Evolutionary conservation across 2,797 vertebrate genomes (phyloP).

Genomic region (Phyllotis vaccarum): DNA sequence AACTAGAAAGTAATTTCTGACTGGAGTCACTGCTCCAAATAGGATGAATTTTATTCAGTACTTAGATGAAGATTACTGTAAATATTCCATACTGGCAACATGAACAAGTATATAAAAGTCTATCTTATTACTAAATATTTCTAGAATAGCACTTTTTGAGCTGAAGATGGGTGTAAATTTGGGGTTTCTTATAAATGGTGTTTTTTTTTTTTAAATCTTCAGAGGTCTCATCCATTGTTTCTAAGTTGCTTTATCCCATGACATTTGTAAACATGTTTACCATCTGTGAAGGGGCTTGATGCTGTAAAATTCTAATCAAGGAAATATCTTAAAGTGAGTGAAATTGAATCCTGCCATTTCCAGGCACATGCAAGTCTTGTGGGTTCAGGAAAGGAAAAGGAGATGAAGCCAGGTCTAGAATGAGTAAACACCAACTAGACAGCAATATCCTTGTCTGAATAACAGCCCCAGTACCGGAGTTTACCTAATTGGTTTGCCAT

Average conservation of each 20-base stretch:
- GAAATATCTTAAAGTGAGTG: conserved; percentile 60
- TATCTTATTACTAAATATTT: conserved; percentile 35
- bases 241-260: neutral
- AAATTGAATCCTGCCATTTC: conserved; percentile 63
- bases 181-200: neutral
- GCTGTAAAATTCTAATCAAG: conserved; percentile 52
- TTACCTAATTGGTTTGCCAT: conserved; percentile 76
- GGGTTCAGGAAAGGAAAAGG: conserved; percentile 43
- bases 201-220: neutral
- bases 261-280: conserved; percentile 15
- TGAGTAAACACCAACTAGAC: conserved; percentile 61
- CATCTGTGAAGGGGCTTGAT: conserved; percentile 39
- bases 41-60: conserved; percentile 41
- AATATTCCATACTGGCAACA: conserved; percentile 3
- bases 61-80: conserved; percentile 19
- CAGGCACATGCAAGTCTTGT: conserved; percentile 43
- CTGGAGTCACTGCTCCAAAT: neutral
- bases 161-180: neutral
- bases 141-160: conserved; percentile 29
- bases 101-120: conserved; percentile 44
- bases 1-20: conserved; percentile 53
- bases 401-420: conserved; percentile 59
- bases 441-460: conserved; percentile 62
- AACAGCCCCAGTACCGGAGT: conserved; percentile 63
- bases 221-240: neutral